Base-by-base conservation (phyloP, 2,797 vertebrate genomes). In the Smutsia gigantea region DNA sequence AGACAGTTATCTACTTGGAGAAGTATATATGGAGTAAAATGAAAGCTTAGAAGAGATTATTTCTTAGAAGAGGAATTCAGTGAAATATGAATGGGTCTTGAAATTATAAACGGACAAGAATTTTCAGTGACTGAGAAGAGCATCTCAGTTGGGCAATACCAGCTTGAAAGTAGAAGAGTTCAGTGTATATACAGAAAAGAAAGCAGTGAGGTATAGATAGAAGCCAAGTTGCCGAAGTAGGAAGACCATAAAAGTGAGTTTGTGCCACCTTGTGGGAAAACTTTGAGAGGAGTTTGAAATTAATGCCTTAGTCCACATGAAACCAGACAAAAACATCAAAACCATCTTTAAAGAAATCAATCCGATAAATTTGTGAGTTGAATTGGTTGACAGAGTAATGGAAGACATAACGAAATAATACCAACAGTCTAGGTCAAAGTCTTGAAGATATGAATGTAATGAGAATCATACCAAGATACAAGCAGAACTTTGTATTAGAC, bases 11-110 rank as follows among this genome's bases (percentile, higher is more conserved):
- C 27, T 64, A 42, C 34, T 79, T 11, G 74, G 17, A 69, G 57
- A 63, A 31, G 34, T 7, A 39, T 71, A 10, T n/a, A 19, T 74
- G 18, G 27, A 82, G 2, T 59, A 34, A 46, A 51, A 61, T 46
- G 31, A 78, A 13, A 68, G 31, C 86, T 77, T 68, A 82, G 34
- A 37, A 82, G 27, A 57, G 18, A 71, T 23, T 63, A 31, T 85
- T 94, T 96, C 55, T 78, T 93, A 72, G 29, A 90, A 86, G 34
- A 85, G 39, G 27, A 91, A 82, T 64, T 84, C 31, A 53, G 18
- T 57, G n/a, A 87, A 72, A 83, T 66, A 29, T 61, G 37, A 49
- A 13, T 46, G 59, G 18, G 27, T 66, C 37, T 87, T 93, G 49
- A 69, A 34, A 81, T 74, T 59, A 75, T 53, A 74, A 66, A 46